Base-by-base conservation (phyloP, 2,888 invertebrate species). In the Ornithoptera alexandrae region DNA sequence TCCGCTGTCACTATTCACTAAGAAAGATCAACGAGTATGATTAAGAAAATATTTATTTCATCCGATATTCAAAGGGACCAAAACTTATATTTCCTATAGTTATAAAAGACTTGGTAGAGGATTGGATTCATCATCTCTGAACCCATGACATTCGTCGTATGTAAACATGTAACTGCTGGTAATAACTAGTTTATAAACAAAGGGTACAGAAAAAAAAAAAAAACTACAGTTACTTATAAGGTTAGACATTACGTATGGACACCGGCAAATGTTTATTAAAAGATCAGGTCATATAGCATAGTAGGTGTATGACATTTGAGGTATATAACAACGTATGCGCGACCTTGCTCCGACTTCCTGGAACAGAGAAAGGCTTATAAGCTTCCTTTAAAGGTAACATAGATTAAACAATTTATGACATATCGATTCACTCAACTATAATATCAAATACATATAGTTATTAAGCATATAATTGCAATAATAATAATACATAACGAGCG, bases 271-370 rank as follows among this genome's bases (percentile, higher is more conserved):
- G 67, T 57, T 56, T 56, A 46, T 63, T 59, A 66, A 57, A 65
- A 64, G 67, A 67, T 67, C 67, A 61, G 61, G 36, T 67, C 50
- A 70, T 56, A 30, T 42, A 53, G 15, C 59, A 71, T 70, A 66
- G 67, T 62, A 60, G 66, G 65, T 39, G 56, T 65, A 63, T 72
- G 72, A 72, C 72, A 74, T 75, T 75, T 68, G 66, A 65, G 71
- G 62, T 70, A 63, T 67, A 67, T 69, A 61, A 65, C 68, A 58
- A 70, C 65, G 68, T 60, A 56, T 68, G 68, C 65, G 68, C 67
- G 72, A 70, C 78, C 78, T 78, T 77, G 77, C 71, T 42, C 36
- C 42, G 60, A 73, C 75, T 78, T 77, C 78, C 76, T 75, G 67
- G 72, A 71, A 39, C 53, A 74, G 77, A 75, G 77, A 78, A 78